Evolutionary conservation across 2,888 invertebrate species (phyloP).

Genomic region (Diabrotica balteata): DNA sequence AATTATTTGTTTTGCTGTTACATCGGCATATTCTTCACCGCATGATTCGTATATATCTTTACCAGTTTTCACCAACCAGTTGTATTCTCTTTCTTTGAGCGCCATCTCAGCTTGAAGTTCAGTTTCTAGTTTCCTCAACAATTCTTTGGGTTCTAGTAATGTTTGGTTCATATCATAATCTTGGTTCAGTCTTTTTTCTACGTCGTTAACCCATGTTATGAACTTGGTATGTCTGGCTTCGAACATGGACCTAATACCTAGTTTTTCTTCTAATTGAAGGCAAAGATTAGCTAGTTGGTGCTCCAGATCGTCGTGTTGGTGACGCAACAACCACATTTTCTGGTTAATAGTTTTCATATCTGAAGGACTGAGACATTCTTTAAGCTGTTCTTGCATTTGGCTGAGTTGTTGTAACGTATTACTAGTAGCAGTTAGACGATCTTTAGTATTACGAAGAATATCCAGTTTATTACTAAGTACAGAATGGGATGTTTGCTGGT

Average conservation of each 20-base stretch:
- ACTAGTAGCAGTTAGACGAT: conserved; percentile 65
- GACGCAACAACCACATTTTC: conserved; percentile 77
- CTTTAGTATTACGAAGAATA: conserved; percentile 68
- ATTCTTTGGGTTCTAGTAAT: conserved; percentile 73
- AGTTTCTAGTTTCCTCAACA: conserved; percentile 74
- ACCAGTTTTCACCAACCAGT: conserved; percentile 78
- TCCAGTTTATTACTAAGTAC: conserved; percentile 72
- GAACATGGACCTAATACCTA: conserved; percentile 75
- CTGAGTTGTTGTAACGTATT: conserved; percentile 75
- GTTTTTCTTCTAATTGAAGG: conserved; percentile 76
- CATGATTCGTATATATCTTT: conserved; percentile 69
- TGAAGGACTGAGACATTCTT: conserved; percentile 83
- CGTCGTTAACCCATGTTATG: conserved; percentile 72
- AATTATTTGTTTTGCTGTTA: conserved; percentile 66
- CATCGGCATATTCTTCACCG: conserved; percentile 69
- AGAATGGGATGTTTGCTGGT: conserved; percentile 66
- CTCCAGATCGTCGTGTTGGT: conserved; percentile 82
- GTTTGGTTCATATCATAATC: conserved; percentile 56
- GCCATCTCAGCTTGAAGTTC: conserved; percentile 79
- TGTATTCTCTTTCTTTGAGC: conserved; percentile 78
- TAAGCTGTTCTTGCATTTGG: conserved; percentile 80
- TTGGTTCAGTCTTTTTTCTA: conserved; percentile 71
- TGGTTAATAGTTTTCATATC: conserved; percentile 84
- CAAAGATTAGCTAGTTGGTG: conserved; percentile 77
- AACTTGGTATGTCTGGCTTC: conserved; percentile 72